These are phyloP conservation scores for Apeira syringaria DNA, from an alignment of 2,888 invertebrate genomes.

Conservation along the genomic window DNA sequence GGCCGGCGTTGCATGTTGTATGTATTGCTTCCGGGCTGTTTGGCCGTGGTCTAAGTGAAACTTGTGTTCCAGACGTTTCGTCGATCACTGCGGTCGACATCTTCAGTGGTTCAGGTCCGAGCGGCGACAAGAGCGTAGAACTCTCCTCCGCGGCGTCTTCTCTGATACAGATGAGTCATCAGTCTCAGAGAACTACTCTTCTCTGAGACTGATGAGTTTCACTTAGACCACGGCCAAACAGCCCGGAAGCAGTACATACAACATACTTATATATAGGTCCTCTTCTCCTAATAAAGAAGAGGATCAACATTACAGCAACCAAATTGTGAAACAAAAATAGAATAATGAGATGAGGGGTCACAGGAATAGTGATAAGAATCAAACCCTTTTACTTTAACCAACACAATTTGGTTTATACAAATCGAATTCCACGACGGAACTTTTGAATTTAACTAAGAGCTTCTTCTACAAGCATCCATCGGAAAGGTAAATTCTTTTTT, in stretches of 20 bases:
- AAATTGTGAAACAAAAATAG: conserved; percentile 19
- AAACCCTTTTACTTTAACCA: conserved; percentile 22
- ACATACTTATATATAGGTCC: not conserved
- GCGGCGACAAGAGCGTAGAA: too few species aligned
- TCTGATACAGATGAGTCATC: too few species aligned
- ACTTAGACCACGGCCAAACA: not conserved
- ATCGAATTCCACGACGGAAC: conserved; percentile 21
- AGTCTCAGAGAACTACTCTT: too few species aligned
- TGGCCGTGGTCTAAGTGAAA: too few species aligned
- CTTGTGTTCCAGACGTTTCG: too few species aligned
- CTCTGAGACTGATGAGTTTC: not conserved
- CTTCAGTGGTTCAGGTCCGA: too few species aligned
- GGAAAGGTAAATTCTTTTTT: not conserved
- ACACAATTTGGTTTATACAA: conserved; percentile 25
- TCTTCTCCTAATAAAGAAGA: not conserved
- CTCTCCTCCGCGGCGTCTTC: too few species aligned
- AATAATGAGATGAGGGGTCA: conserved; percentile 26
- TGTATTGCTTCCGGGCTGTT: too few species aligned
- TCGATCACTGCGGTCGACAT: too few species aligned
- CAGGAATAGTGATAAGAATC: conserved; percentile 16
- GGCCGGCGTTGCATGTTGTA: too few species aligned
- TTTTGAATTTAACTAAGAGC: conserved; percentile 8
- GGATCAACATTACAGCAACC: conserved; percentile 2
- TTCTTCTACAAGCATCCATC: not conserved
- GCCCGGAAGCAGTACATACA: too few species aligned